These are phyloP conservation scores for Rhabdornis inornatus DNA, from an alignment of 2,113 vertebrate species.

Conservation along the genomic window DNA sequence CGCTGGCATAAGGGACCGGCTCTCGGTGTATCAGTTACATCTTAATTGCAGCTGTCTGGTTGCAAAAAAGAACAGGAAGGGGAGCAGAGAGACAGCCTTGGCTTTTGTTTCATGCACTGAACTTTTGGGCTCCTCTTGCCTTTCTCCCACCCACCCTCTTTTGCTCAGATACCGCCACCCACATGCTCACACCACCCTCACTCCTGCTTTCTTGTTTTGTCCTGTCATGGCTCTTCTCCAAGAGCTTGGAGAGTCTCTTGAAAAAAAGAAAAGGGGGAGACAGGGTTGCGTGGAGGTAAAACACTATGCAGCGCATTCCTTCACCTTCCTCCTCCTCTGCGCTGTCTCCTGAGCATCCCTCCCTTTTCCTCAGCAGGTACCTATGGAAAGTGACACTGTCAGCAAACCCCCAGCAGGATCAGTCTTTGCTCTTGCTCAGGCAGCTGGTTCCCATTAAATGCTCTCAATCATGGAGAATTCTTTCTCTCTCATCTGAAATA, in stretches of 20 bases:
- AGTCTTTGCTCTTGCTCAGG: slow-evolving; percentile 28
- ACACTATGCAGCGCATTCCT: neutral
- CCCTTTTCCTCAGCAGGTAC: slow-evolving; percentile 59
- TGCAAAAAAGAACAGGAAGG: neutral
- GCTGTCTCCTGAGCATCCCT: neutral
- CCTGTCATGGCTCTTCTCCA: neutral
- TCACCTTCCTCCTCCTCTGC: neutral
- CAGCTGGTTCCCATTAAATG: slow-evolving; percentile 63
- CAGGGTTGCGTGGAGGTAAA: neutral
- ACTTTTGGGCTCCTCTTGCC: neutral
- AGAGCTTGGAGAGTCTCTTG: neutral
- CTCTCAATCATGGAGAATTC: slow-evolving; percentile 27
- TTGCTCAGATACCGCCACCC: neutral
- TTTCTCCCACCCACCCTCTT: neutral
- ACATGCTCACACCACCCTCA: neutral
- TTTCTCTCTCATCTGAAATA: slow-evolving; percentile 44
- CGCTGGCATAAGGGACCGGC: accelerated
- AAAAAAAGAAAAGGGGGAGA: neutral
- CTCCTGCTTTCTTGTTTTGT: neutral
- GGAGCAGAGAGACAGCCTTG: neutral
- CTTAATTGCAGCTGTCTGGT: slow-evolving; percentile 33
- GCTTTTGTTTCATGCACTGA: neutral
- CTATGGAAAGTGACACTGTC: slow-evolving; percentile 34
- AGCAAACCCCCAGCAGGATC: slow-evolving; percentile 45
- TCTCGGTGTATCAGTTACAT: neutral